Percentiles rank a stretch among this genome's conserved stretches.
These are phyloP conservation scores for Drosophila diplacantha DNA, from an alignment of 2,888 invertebrate genomes.

Conservation along the genomic window DNA sequence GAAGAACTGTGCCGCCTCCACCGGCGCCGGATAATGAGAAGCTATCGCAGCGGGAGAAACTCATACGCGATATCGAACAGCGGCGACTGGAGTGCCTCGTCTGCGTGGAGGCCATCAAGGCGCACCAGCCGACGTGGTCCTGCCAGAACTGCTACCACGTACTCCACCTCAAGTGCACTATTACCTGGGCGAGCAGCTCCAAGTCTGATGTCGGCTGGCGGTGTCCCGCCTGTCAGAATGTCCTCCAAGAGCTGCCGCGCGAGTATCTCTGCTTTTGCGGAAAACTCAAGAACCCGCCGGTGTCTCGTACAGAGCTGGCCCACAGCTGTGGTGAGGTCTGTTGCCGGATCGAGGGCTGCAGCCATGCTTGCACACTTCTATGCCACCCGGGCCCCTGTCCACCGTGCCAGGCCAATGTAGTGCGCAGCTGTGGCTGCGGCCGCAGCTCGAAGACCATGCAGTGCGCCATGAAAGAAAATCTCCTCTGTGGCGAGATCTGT, in stretches of 20 bases:
- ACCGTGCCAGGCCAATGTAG: slow-evolving; percentile 87
- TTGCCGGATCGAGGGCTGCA: slow-evolving; percentile 79
- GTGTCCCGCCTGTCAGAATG: slow-evolving; percentile 96
- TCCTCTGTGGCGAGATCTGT: slow-evolving; percentile 87
- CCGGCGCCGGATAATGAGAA: slow-evolving; percentile 73
- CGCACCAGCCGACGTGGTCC: slow-evolving; percentile 91
- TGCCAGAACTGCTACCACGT: slow-evolving; percentile 95
- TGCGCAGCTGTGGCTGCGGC: slow-evolving; percentile 87
- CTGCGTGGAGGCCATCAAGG: slow-evolving; percentile 92
- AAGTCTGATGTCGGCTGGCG: slow-evolving; percentile 91
- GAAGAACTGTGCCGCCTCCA: slow-evolving; percentile 31
- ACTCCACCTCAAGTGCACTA: slow-evolving; percentile 92
- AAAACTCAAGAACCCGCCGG: slow-evolving; percentile 85
- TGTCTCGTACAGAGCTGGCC: slow-evolving; percentile 87
- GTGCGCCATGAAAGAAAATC: slow-evolving; percentile 84
- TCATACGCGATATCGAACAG: slow-evolving; percentile 89
- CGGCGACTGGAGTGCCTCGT: slow-evolving; percentile 94
- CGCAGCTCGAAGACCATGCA: slow-evolving; percentile 83
- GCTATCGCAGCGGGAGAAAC: slow-evolving; percentile 88
- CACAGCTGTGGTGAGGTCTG: slow-evolving; percentile 96
- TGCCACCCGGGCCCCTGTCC: slow-evolving; percentile 98
- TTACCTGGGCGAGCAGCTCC: slow-evolving; percentile 93
- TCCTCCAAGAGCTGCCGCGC: slow-evolving; percentile 84
- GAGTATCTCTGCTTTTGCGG: slow-evolving; percentile 96
- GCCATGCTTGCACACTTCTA: slow-evolving; percentile 86